Base-by-base conservation (phyloP, 2,113 vertebrate species). In the Xyrauchen texanus region DNA sequence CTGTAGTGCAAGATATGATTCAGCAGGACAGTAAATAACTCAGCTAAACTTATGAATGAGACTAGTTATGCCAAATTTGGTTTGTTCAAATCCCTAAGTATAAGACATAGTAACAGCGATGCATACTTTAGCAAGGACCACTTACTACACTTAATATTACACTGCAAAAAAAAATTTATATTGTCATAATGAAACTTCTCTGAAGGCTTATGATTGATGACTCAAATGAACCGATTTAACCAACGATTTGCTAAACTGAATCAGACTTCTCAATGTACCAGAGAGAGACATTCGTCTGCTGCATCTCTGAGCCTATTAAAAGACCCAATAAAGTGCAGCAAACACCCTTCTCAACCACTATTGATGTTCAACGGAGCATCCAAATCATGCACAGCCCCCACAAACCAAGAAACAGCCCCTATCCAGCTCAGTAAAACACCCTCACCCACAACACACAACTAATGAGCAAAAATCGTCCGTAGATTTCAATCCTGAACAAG, bases 291-390 rank as follows among this genome's bases (percentile, higher is more conserved):
- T n/a, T 58, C 13, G 55, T 58, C 8, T 12, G 11, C 53, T 55
- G 21, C 6, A 4, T 3, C 67, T 64, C 53, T n/a, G 51, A 71
- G 68, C 42, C 9, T 9, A 55, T 61, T 47, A 65, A 45, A 44
- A 65, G 49, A 55, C 34, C n/a, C 57, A 52, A 81, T 68, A 76
- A 34, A 80, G 74, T 62, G 58, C 47, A 16, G 70, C 46, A 63
- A 85, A 51, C 65, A 34, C 68, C 62, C 44, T 7, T 16, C 77
- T 82, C 81, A 70, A 8, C 3, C 34, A 51, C 81, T 63, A 85
- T 86, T 79, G 79, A 69, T 83, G 85, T 83, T 86, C 85, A 86
- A 80, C 81, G 79, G 79, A 86, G 85, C 85, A 85, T 86, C 76
- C 53, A 70, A 83, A 86, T 83, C 78, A 65, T 63, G 76, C 53